Base-by-base conservation (phyloP, 2,888 invertebrate genomes). In the Cosmopolites sordidus region DNA sequence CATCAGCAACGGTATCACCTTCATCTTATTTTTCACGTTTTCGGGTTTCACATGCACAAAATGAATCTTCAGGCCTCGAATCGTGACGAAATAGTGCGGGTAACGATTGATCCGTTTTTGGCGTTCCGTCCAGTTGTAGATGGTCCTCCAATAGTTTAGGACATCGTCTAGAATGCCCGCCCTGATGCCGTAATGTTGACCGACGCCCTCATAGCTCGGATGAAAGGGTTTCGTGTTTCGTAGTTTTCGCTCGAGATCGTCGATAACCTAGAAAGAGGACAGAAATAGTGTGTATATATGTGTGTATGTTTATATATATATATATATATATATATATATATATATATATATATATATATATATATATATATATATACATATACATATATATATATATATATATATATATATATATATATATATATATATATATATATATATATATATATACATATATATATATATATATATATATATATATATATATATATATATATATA, bases 121-220 rank as follows among this genome's bases (percentile, higher is more conserved):
- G 4, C 84, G 75, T 60, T 80, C 73, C 16, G 72, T 69, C 85
- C 87, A 89, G 62, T 86, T 77, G 68, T 84, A 89, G 44, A 82
- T 76, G 2, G 76, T 78, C 14, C 70, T 78, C 95, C 95, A 96
- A 69, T 87, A 86, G 38, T 84, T 79, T 1, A 89, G 69, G 11
- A 92, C 76, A 58, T 79, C 78, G 8, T 78, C 75, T 3, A 92
- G 71, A 58, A 83, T 83, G 33, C 82, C 76, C 0, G 84, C 74
- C 64, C 89, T 87, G 68, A 92, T 84, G 2, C 95, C 95, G 65
- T 92, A 92, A 51, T 83, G 79, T 72, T 90, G 92, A 5, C 79
- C 82, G 0, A 78, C 72, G 45, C 79, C 80, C 69, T 87, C 84
- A 38, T 88, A 66, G 0, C 88, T 84, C 5, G 67, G 66, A 2